Evolutionary conservation across 2,113 vertebrate species (phyloP).

Genomic region (Sakesphorus luctuosus): DNA sequence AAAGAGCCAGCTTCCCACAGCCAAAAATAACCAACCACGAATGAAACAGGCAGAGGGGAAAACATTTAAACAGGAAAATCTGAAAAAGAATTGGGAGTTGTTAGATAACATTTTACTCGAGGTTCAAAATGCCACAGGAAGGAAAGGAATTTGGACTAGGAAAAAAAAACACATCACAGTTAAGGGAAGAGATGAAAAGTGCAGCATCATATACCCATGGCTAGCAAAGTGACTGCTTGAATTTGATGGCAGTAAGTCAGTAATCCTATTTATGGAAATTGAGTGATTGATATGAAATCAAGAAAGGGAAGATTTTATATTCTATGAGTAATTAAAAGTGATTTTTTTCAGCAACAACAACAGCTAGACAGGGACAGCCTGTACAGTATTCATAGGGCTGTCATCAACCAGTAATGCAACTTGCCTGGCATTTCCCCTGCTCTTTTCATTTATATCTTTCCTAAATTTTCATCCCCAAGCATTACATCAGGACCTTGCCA

Average conservation of each 20-base stretch:
- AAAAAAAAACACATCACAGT: neutral
- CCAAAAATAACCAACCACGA: constrained; percentile 39
- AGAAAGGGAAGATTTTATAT: neutral
- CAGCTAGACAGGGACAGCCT: neutral
- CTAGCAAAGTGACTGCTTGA: neutral
- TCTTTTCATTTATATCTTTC: neutral
- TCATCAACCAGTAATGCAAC: neutral
- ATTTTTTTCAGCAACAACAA: neutral
- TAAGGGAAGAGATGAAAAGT: neutral
- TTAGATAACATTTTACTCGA: neutral
- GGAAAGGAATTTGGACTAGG: neutral
- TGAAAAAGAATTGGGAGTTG: constrained; percentile 7
- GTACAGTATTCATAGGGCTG: neutral
- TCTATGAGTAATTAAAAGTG: neutral
- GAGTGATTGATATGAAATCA: neutral
- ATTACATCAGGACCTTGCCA: neutral
- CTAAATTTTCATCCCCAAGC: neutral
- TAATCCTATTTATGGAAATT: neutral
- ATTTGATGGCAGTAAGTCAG: neutral
- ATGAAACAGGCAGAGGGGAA: neutral
- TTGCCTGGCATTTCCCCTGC: neutral
- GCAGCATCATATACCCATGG: neutral
- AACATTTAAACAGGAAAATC: constrained; percentile 29
- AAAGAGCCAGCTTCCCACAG: neutral
- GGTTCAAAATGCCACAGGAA: neutral